Evolutionary conservation across 64 coral and sea anemone species (phyloP).

Genomic region (Actinia tenebrosa): DNA sequence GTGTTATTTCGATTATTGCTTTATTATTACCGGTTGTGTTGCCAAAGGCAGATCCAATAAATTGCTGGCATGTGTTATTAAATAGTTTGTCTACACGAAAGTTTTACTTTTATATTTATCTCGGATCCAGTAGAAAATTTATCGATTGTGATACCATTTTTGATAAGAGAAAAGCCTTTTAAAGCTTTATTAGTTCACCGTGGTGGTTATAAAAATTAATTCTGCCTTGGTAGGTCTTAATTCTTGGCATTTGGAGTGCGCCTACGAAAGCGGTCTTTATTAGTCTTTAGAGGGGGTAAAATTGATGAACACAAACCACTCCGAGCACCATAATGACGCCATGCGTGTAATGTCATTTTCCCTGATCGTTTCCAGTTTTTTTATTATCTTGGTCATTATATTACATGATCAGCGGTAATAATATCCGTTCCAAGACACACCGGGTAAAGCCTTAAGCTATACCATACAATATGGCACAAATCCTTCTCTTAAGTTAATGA

Average conservation of each 20-base stretch:
- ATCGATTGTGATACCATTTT: too few relatives aligned
- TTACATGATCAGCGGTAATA: not conserved
- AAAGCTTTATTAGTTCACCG: too few relatives aligned
- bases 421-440: not conserved
- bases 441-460: not conserved
- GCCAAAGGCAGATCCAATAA: too few relatives aligned
- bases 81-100: too few relatives aligned
- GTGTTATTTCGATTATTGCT: not conserved
- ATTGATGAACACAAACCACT: not conserved
- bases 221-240: not conserved
- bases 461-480: not conserved
- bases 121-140: too few relatives aligned
- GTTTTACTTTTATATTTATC: too few relatives aligned
- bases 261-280: not conserved
- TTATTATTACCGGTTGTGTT: not conserved
- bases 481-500: not conserved
- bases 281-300: not conserved
- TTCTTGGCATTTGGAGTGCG: not conserved
- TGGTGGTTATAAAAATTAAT: not conserved
- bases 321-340: not conserved
- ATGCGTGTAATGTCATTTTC: not conserved
- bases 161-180: too few relatives aligned
- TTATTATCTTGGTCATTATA: not conserved
- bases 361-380: not conserved
- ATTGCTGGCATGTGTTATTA: too few relatives aligned